Evolutionary conservation across 2,797 vertebrate species (phyloP).

Genomic region (Falco naumanni): DNA sequence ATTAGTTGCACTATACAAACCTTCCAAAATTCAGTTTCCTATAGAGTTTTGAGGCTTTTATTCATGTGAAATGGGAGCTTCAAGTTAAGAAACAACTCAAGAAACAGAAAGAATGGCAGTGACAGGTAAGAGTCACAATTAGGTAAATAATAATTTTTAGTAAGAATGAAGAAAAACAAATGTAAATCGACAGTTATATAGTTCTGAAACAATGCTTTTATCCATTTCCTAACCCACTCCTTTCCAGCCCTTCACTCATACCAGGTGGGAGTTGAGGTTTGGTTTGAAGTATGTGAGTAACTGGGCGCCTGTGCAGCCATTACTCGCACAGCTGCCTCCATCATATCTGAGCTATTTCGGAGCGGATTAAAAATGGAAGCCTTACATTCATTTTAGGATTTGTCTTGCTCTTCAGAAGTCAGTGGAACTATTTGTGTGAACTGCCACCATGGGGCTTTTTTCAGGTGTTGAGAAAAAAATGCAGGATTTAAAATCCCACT

Average conservation of each 20-base stretch:
- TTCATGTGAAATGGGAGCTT: neutral
- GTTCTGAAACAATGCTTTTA: neutral
- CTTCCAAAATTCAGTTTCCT: neutral
- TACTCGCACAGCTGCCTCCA: neutral
- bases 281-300: conserved; percentile 21
- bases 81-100: neutral
- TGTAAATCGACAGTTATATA: neutral
- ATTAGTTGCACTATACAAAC: neutral
- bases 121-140: neutral
- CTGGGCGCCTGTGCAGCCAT: conserved; percentile 9
- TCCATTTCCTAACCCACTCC: neutral
- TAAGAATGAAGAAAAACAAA: neutral
- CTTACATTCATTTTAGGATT: neutral
- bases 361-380: conserved; percentile 6
- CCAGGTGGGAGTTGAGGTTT: neutral
- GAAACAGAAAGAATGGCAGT: neutral
- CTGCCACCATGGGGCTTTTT: neutral
- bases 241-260: conserved; percentile 7
- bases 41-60: neutral
- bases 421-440: neutral
- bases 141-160: neutral
- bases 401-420: neutral
- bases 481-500: neutral
- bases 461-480: neutral
- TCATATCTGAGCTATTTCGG: neutral